Base-by-base conservation (phyloP, 2,888 invertebrate species). In the Pterostichus niger region DNA sequence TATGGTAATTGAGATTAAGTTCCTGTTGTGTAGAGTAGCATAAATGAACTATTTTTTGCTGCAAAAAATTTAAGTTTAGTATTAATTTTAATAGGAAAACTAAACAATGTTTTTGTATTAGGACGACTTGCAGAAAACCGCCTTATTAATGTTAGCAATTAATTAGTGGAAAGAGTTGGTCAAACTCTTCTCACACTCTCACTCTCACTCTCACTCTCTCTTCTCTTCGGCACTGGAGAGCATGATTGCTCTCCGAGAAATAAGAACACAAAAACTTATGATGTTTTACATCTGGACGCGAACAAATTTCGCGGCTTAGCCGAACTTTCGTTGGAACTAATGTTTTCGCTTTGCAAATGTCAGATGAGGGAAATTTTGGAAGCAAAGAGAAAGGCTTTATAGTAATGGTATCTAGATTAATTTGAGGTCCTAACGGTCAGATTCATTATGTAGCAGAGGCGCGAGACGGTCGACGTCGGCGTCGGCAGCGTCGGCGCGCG, bases 391-490 rank as follows among this genome's bases (percentile, higher is more conserved):
- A 75, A 59, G 61, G 82, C 82, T 82, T 82, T 82, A 82, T 75
- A 75, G 82, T 82, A 82, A 82, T 82, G 82, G 82, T 82, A 82
- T 82, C 82, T 75, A 82, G 82, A 82, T 82, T 82, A 82, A 82
- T 82, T 82, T 61, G 82, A 75, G 82, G 82, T 82, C 75, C 59
- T 82, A 82, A 75, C 82, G 82, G 82, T 82, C 82, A 82, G 61
- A 82, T 82, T 82, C 82, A 82, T 82, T 82, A 82, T 73, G 59
- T 31, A 49, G 82, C 44, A 82, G 64, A 13, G 33, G 75, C 75
- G 73, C 73, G 68, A 71, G 35, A 40, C 10, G 17, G 24, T 24
- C 44, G 33, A 6, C 31, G 64, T 10, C 13, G 24, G 24, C 13
- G 31, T 13, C 40, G 40, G 40, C 40, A 9, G 40, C 24, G 40